Base-by-base conservation (phyloP, 2,113 vertebrate genomes). In the Copsychus sechellarum region DNA sequence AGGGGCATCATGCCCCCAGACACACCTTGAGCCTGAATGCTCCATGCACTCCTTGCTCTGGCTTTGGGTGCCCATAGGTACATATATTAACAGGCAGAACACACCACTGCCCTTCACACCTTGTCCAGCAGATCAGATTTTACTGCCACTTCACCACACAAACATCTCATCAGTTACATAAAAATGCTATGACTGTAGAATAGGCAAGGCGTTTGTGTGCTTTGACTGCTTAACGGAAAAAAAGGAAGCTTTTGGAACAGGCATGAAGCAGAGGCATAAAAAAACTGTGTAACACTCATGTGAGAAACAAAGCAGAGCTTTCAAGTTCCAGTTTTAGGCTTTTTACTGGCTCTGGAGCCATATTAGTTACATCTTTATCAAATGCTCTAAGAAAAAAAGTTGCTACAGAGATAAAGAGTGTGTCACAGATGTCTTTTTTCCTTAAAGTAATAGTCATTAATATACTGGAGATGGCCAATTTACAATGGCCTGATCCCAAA, bases 401-500 rank as follows among this genome's bases (percentile, higher is more conserved):
- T 80, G 17, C 21, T 88, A 72, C 45, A 56, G 26, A 93, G 34
- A 74, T 76, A 71, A 79, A 87, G 43, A 54, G 7, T 18, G 60
- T 24, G 38, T 26, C 47, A 78, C 57, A 94, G 57, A 79, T 82
- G 36, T 48, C 56, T 53, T 76, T 85, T 64, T 94, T 79, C 81
- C 54, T 92, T 50, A 25, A 90, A 64, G 48, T 71, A 88, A 90
- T 53, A 82, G 23, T 73, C 29, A 40, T 62, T 86, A 77, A 62
- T 62, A 38, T 15, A 53, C 62, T 66, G 42, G 58, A 92, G 74
- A 73, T 34, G 50, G 43, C 42, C 11, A 3, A 65, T 42, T 65
- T 88, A 90, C 62, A 92, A 86, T 88, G 82, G 71, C 33, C 34
- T 47, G 45, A 43, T 85, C 45, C 71, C 43, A 85, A 22, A 87